Conservation (phyloP, 2,888 invertebrate genomes). For the Pseudoips prasinana region DNA sequence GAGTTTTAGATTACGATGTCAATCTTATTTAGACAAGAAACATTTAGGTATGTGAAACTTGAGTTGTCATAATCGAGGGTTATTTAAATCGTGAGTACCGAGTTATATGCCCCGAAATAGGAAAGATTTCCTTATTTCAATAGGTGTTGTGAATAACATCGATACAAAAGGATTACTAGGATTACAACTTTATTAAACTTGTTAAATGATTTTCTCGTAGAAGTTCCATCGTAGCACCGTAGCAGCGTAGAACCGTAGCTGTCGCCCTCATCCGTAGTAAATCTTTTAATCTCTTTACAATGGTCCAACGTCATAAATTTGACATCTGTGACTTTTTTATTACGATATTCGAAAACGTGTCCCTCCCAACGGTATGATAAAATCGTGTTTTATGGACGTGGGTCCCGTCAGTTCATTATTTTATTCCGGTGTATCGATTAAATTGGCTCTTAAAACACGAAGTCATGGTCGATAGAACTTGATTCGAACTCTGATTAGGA, state of each 20-base stretch:
- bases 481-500: constrained; percentile 21
- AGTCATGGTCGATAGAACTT: constrained; percentile 30
- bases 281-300: constrained; percentile 81
- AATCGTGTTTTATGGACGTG: constrained; percentile 77
- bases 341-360: constrained; percentile 79
- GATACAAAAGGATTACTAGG: constrained; percentile 36
- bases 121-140: too few relatives aligned
- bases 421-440: constrained; percentile 70
- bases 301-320: constrained; percentile 79
- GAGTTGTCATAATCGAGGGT: constrained; percentile 1
- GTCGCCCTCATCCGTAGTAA: constrained; percentile 62
- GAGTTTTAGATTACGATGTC: constrained; percentile 7
- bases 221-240: constrained; percentile 47
- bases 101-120: too few relatives aligned
- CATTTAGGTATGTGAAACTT: neutral
- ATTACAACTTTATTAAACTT: constrained; percentile 56
- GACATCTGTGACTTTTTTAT: constrained; percentile 82
- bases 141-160: constrained; percentile 24
- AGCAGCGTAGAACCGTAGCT: constrained; percentile 42
- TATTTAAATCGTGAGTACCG: too few relatives aligned
- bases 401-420: constrained; percentile 73
- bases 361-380: constrained; percentile 77
- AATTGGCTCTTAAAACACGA: constrained; percentile 50
- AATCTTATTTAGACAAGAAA: neutral
- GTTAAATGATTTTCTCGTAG: constrained; percentile 50